Conservation (phyloP, 2,113 vertebrate species). For the Dasyurus viverrinus region DNA sequence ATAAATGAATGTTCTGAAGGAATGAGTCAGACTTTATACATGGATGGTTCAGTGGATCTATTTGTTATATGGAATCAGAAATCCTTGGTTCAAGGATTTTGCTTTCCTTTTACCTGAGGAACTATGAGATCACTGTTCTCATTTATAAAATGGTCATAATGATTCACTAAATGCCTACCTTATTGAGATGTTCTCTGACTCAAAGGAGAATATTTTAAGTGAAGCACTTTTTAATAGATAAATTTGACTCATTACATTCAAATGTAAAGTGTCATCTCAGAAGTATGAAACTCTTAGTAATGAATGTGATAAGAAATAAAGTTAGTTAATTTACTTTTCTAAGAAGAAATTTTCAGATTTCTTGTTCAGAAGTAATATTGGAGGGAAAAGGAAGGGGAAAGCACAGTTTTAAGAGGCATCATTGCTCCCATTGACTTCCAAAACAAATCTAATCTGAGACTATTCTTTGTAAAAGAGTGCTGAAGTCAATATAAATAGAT, state of each 20-base stretch:
- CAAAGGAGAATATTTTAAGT: not conserved
- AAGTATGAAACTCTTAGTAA: not conserved
- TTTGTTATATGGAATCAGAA: not conserved
- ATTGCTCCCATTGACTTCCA: not conserved
- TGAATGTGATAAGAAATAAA: not conserved
- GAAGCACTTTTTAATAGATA: not conserved
- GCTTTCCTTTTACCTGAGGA: not conserved
- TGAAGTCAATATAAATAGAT: not conserved
- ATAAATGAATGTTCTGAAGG: not conserved
- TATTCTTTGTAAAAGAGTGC: not conserved
- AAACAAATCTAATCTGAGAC: slow-evolving; percentile 33
- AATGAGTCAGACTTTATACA: not conserved
- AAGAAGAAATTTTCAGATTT: not conserved
- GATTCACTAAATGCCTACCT: not conserved
- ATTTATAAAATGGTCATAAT: not conserved
- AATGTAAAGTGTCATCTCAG: not conserved
- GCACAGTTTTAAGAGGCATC: not conserved
- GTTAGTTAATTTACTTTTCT: not conserved
- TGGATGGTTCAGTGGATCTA: not conserved
- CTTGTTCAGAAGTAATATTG: not conserved
- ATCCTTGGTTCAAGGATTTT: not conserved
- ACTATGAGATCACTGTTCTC: not conserved
- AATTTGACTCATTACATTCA: not conserved
- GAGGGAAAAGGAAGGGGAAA: no score
- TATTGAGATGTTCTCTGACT: not conserved